phyloP scores from a whole-genome alignment of 2,888 invertebrate genomes.

The Lordiphosa andalusiaca region DNA sequence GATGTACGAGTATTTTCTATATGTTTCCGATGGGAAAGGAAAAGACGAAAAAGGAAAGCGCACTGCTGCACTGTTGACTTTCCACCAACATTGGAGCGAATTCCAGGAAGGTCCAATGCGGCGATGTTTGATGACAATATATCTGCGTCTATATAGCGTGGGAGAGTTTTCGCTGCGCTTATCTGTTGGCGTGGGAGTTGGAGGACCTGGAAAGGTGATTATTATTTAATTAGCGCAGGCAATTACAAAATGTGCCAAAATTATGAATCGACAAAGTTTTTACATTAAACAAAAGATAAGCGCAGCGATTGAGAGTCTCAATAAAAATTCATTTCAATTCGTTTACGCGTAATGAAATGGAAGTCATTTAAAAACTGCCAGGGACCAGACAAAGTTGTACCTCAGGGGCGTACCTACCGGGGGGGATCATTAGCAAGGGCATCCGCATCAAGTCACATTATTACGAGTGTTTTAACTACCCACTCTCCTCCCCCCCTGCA shows the following conservation, averaged over 20 bases:
- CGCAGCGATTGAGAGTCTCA: slow-evolving; percentile 36
- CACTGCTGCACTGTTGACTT: slow-evolving; percentile 58
- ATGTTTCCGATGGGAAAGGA: slow-evolving; percentile 39
- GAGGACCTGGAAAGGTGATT: slow-evolving; percentile 36
- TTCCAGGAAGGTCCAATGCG: slow-evolving; percentile 66
- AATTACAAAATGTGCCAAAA: slow-evolving; percentile 37
- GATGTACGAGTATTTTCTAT: slow-evolving; percentile 42
- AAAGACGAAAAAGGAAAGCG: slow-evolving; percentile 29
- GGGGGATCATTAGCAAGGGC: slow-evolving; percentile 2
- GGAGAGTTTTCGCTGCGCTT: slow-evolving; percentile 16
- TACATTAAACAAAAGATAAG: slow-evolving; percentile 72
- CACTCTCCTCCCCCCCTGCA: slow-evolving; percentile 11
- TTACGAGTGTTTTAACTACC: slow-evolving; percentile 55
- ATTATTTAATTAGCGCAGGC: slow-evolving; percentile 70
- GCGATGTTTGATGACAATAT: slow-evolving; percentile 68
- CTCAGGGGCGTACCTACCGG: slow-evolving; percentile 45
- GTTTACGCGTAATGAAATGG: slow-evolving; percentile 72
- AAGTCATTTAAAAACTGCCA: slow-evolving; percentile 59
- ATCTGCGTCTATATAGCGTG: slow-evolving; percentile 36
- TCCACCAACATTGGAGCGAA: slow-evolving; percentile 31
- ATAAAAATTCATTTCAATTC: slow-evolving; percentile 76
- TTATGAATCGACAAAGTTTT: slow-evolving; percentile 71
- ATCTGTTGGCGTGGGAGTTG: slow-evolving; percentile 39
- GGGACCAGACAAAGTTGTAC: slow-evolving; percentile 62
- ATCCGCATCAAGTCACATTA: slow-evolving; percentile 64